phyloP scores from a whole-genome alignment of 2,113 vertebrate species.

The Tenebrosternarchus preto region DNA sequence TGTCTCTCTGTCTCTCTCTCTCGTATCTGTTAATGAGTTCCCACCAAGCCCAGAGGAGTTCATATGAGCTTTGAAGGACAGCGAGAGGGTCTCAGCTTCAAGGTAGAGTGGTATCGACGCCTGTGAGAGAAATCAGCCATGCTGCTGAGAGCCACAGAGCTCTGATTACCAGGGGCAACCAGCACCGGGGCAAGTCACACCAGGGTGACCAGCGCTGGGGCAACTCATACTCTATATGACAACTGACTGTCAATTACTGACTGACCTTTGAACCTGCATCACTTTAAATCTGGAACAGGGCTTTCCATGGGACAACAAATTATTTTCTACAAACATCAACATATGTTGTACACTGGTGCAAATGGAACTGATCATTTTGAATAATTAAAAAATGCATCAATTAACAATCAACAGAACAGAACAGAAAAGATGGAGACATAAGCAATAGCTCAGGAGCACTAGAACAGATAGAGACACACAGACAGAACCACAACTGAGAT shows the following conservation, averaged over 20 bases:
- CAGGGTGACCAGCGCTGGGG: too few species aligned
- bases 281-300: neutral
- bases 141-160: neutral
- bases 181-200: too few species aligned
- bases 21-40: constrained; percentile 48
- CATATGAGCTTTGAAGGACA: neutral
- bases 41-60: constrained; percentile 38
- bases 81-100: neutral
- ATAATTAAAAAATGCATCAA: constrained; percentile 5
- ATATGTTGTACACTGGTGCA: neutral
- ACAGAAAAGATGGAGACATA: neutral
- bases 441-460: neutral
- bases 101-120: neutral
- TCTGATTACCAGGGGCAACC: neutral
- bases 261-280: neutral
- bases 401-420: constrained; percentile 3
- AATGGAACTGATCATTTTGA: neutral
- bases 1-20: constrained; percentile 34
- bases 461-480: constrained; percentile 3
- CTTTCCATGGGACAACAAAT: constrained; percentile 6
- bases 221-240: neutral
- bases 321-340: neutral
- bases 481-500: neutral
- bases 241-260: neutral
- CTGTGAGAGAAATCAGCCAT: neutral